Evolutionary conservation across 1,140 invertebrate species (phyloP), one percentile per base, ranked within the genome.

Genomic region (Sminthurides bifidus): DNA sequence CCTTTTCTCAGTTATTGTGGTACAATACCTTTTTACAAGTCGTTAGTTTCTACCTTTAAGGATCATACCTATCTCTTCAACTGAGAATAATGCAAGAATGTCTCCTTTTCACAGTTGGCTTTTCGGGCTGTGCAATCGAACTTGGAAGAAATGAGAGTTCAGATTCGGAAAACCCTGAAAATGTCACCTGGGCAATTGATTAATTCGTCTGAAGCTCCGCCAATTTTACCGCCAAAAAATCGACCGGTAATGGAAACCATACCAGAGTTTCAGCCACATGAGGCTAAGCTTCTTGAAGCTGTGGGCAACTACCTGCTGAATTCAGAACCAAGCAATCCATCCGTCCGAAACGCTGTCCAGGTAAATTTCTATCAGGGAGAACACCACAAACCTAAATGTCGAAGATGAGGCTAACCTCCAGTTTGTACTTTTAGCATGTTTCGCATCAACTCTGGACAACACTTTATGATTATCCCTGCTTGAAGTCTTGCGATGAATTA

Each of bases 1-100:
- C 55, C 77, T 95, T 33, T 94, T 93, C 70, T 94, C 91, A 45
- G 85, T 94, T 41, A 81, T 93, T 65, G 90, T 94, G 71, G 91
- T 94, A 75, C 84, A 85, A 65, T 4, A 37, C 26, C 15, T 41
- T 3, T 41, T 41, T 37, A 37, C 38, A 27, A 38, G n/a, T 27
- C 37, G 5, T 12, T 26, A 19, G 31, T 8, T 8, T n/a, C 4
- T 21, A 51, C 35, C 24, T 45, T 26, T n/a, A n/a, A n/a, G n/a
- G n/a, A n/a, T n/a, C n/a, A n/a, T 41, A 17, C 23, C 6, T 8
- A 41, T 41, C 4, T 41, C 4, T 41, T 41, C 5, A 17, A 8
- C n/a, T 29, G 8, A 14, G 37, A 54, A 52, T 15, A 3, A 57
- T 49, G 27, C 3, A 45, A 48, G 10, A 46, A 44, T 52, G 27